Conservation (phyloP, 2,888 invertebrate species). For the Drosophila mimica region DNA sequence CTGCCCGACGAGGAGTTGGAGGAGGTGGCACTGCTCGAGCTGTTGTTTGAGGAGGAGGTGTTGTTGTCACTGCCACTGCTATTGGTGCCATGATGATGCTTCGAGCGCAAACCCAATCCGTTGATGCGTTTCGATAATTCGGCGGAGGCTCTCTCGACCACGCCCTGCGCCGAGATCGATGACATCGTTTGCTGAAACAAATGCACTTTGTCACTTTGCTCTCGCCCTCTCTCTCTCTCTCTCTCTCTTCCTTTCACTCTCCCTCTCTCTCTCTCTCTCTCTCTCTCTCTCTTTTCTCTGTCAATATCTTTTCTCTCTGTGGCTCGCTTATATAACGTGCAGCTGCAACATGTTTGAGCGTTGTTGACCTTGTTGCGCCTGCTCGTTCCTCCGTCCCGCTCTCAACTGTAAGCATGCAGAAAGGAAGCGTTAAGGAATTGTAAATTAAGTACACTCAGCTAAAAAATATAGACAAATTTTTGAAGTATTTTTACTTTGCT, state of each 20-base stretch:
- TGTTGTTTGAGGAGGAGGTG: constrained; percentile 53
- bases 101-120: constrained; percentile 89
- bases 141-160: constrained; percentile 95
- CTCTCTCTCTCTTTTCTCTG: constrained; percentile 3
- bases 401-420: constrained; percentile 43
- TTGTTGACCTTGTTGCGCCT: constrained; percentile 57
- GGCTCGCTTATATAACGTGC: constrained; percentile 36
- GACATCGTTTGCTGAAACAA: constrained; percentile 87
- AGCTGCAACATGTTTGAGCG: constrained; percentile 33
- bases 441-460: constrained; percentile 13
- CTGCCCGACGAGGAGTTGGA: constrained; percentile 54
- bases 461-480: background rate
- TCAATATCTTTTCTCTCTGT: constrained; percentile 2
- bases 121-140: constrained; percentile 95
- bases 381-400: background rate
- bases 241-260: constrained; percentile 4
- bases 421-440: constrained; percentile 32
- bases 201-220: constrained; percentile 76
- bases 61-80: constrained; percentile 43
- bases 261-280: constrained; percentile 10
- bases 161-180: constrained; percentile 94
- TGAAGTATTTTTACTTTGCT: background rate
- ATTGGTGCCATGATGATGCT: constrained; percentile 85
- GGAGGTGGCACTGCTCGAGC: constrained; percentile 52
- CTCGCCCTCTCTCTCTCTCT: constrained; percentile 21